Evolutionary conservation across 2,888 invertebrate genomes (phyloP).

Genomic region (Sinohyriopsis cumingii): DNA sequence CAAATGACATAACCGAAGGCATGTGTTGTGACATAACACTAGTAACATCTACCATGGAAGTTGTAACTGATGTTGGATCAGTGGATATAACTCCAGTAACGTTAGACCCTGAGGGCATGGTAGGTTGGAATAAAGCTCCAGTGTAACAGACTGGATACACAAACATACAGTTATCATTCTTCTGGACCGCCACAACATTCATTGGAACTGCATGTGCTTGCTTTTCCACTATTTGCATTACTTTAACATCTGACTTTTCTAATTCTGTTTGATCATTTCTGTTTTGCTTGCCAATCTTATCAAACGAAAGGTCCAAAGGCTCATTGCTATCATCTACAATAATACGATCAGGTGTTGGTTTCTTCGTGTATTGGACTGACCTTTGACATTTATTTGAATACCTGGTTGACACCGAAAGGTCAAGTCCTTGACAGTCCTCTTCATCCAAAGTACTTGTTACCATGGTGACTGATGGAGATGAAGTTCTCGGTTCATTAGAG

Average conservation of each 20-base stretch:
- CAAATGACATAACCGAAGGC: too few relatives aligned
- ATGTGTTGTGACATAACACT: too few relatives aligned
- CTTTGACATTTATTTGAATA: background rate
- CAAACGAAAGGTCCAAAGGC: too few relatives aligned
- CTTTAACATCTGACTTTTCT: too few relatives aligned
- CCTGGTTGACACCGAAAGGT: slow-evolving; percentile 21
- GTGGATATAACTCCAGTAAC: background rate
- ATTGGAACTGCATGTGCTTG: slow-evolving; percentile 1
- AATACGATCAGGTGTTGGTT: too few relatives aligned
- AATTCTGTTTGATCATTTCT: too few relatives aligned
- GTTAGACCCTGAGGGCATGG: background rate
- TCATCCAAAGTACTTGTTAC: slow-evolving; percentile 14
- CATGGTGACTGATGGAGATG: too few relatives aligned
- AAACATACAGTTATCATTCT: slow-evolving; percentile 9
- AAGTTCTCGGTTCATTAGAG: too few relatives aligned
- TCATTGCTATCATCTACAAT: too few relatives aligned
- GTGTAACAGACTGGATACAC: slow-evolving; percentile 6
- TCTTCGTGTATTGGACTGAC: too few relatives aligned
- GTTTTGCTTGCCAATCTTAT: too few relatives aligned
- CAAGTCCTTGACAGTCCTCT: slow-evolving; percentile 30
- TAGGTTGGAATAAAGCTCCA: background rate
- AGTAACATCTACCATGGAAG: too few relatives aligned
- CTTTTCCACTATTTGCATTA: background rate
- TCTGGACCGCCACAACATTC: slow-evolving; percentile 5
- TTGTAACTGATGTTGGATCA: background rate